Conservation (phyloP, 2,888 invertebrate species). For the Mycalesis mineus region DNA sequence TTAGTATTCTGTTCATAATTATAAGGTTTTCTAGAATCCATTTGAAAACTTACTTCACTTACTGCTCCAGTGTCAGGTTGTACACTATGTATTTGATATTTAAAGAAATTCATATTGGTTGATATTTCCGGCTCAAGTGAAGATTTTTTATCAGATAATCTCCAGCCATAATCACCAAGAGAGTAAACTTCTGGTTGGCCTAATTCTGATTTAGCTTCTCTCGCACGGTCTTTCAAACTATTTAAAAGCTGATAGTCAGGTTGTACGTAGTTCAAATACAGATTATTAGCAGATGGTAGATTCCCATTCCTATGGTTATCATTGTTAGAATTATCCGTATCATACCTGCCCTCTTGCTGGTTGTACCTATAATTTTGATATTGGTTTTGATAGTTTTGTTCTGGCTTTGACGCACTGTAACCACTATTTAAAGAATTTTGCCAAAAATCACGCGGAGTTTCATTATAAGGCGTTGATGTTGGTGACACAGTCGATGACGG, state of each 20-base stretch:
- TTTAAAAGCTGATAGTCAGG: slow-evolving; percentile 54
- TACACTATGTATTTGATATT: slow-evolving; percentile 45
- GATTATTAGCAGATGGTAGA: slow-evolving; percentile 59
- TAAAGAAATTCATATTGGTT: slow-evolving; percentile 43
- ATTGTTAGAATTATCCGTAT: slow-evolving; percentile 45
- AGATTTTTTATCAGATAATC: slow-evolving; percentile 59
- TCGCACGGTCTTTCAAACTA: slow-evolving; percentile 46
- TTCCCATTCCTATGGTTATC: slow-evolving; percentile 61
- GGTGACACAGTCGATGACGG: slow-evolving; percentile 54
- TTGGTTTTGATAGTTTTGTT: slow-evolving; percentile 52
- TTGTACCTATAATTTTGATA: slow-evolving; percentile 52
- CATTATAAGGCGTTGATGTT: slow-evolving; percentile 52
- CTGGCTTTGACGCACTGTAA: slow-evolving; percentile 50
- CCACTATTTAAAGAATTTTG: slow-evolving; percentile 49
- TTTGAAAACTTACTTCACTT: slow-evolving; percentile 64
- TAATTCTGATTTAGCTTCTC: slow-evolving; percentile 55
- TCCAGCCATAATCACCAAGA: slow-evolving; percentile 73
- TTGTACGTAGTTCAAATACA: slow-evolving; percentile 60
- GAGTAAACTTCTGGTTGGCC: slow-evolving; percentile 57
- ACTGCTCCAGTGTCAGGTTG: slow-evolving; percentile 51
- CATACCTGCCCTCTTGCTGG: slow-evolving; percentile 47
- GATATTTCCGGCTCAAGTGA: slow-evolving; percentile 45
- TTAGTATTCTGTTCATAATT: slow-evolving; percentile 56
- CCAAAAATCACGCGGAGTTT: slow-evolving; percentile 52
- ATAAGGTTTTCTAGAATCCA: slow-evolving; percentile 58